phyloP scores from a whole-genome alignment of 2,888 invertebrate genomes.

The Cataglyphis cursor region DNA sequence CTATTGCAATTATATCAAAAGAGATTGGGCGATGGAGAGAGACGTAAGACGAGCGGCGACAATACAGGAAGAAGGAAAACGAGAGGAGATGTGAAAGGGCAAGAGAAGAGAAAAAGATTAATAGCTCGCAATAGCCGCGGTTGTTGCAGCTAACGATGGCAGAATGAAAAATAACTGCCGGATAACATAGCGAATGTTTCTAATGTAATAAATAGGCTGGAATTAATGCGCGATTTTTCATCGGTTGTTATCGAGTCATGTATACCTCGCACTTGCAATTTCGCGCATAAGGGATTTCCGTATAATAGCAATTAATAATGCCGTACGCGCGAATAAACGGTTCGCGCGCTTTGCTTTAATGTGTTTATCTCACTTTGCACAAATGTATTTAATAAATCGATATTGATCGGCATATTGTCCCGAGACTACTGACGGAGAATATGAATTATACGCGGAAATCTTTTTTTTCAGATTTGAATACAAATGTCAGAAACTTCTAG shows the following conservation, averaged over 20 bases:
- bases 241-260: slow-evolving; percentile 47
- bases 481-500: not conserved
- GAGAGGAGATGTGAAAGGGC: not conserved
- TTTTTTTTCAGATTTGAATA: not conserved
- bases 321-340: slow-evolving; percentile 47
- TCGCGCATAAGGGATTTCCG: slow-evolving; percentile 46
- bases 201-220: slow-evolving; percentile 57
- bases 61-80: not conserved
- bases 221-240: slow-evolving; percentile 57
- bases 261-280: slow-evolving; percentile 45
- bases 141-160: slow-evolving; percentile 57
- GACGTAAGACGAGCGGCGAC: slow-evolving; percentile 17
- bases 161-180: slow-evolving; percentile 58
- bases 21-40: not conserved
- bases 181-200: slow-evolving; percentile 53
- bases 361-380: slow-evolving; percentile 38
- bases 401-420: slow-evolving; percentile 31
- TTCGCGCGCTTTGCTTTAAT: slow-evolving; percentile 27
- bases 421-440: not conserved
- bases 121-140: slow-evolving; percentile 54
- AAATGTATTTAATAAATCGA: slow-evolving; percentile 43
- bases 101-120: slow-evolving; percentile 40
- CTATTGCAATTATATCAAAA: slow-evolving; percentile 64
- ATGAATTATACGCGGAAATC: not conserved
- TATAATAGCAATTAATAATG: slow-evolving; percentile 50